Conservation (phyloP, 2,113 vertebrate genomes). For the Oreamnos americanus region DNA sequence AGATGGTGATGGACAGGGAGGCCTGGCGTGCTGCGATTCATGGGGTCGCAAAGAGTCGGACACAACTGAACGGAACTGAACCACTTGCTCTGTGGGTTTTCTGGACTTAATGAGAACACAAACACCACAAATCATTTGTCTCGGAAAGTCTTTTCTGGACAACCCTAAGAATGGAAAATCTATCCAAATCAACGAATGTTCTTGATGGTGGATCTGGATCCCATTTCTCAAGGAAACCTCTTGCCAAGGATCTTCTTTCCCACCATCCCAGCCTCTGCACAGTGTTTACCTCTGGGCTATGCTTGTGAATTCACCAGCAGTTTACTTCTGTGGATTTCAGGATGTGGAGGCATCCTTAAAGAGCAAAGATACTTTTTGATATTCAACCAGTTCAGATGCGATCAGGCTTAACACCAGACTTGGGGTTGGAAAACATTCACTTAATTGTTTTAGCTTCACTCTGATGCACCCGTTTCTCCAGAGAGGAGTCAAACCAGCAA, state of each 20-base stretch:
- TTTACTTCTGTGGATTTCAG: conserved; percentile 34
- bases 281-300: background rate
- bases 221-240: background rate
- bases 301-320: background rate
- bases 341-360: background rate
- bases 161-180: background rate
- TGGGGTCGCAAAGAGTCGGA: too few relatives aligned
- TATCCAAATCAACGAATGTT: background rate
- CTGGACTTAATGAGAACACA: background rate
- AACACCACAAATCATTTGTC: background rate
- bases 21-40: too few relatives aligned
- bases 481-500: background rate
- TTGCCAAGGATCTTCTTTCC: background rate
- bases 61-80: too few relatives aligned
- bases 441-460: background rate
- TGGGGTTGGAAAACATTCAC: background rate
- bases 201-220: background rate
- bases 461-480: background rate
- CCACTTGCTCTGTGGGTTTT: background rate
- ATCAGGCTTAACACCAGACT: background rate
- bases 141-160: background rate
- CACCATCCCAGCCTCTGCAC: background rate
- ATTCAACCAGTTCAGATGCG: background rate
- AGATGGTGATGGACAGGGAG: too few relatives aligned
- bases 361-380: background rate